Percentiles rank a stretch among this genome's conserved stretches.
phyloP scores from a whole-genome alignment of 1,140 invertebrate genomes.

The Elymnias hypermnestra region DNA sequence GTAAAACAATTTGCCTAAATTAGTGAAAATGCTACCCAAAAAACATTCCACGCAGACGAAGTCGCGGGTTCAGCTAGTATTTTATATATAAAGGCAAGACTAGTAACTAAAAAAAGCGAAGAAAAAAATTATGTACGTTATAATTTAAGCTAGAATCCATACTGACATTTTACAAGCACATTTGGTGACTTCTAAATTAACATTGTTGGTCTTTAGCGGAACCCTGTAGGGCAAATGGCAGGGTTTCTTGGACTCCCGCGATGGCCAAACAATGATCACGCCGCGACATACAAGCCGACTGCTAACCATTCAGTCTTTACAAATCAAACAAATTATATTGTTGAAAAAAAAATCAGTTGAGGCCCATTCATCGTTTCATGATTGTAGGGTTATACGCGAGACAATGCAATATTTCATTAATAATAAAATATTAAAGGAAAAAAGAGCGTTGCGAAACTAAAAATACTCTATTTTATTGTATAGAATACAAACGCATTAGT shows the following conservation, averaged over 20 bases:
- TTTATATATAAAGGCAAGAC: no score
- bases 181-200: slow-evolving; percentile 62
- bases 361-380: slow-evolving; percentile 25
- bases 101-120: background rate
- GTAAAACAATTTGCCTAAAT: no score
- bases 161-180: slow-evolving; percentile 46
- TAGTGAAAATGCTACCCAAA: no score
- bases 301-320: slow-evolving; percentile 60
- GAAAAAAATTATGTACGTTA: no score
- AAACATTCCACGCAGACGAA: no score
- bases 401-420: slow-evolving; percentile 11
- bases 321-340: slow-evolving; percentile 73
- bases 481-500: no score
- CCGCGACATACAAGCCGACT: slow-evolving; percentile 49
- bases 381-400: slow-evolving; percentile 22
- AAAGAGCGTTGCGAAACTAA: background rate
- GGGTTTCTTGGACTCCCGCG: slow-evolving; percentile 61
- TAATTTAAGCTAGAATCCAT: slow-evolving; percentile 30
- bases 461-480: background rate
- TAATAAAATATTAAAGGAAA: background rate
- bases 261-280: slow-evolving; percentile 54
- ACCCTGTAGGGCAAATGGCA: slow-evolving; percentile 64
- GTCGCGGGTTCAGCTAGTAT: no score
- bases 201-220: slow-evolving; percentile 65
- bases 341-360: slow-evolving; percentile 45